These are phyloP conservation scores for Parnassius apollo DNA, from an alignment of 2,888 invertebrate species.

Conservation along the genomic window DNA sequence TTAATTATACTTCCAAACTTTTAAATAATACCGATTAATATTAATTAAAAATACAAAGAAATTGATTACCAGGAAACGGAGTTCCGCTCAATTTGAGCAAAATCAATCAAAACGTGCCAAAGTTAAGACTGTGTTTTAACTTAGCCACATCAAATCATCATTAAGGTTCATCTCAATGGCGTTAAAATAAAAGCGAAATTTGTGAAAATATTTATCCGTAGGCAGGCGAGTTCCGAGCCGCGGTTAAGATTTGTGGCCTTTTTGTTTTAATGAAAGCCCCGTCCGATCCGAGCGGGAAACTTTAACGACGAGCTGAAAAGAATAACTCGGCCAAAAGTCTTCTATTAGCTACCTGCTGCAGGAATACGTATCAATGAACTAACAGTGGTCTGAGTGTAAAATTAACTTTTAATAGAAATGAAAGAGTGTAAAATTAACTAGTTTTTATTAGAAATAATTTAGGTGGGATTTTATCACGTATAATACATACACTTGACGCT, in stretches of 20 bases:
- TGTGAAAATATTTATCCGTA: constrained; percentile 72
- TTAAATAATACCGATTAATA: too few species aligned
- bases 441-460: too few species aligned
- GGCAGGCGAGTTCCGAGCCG: constrained; percentile 53
- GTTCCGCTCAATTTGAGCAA: constrained; percentile 51
- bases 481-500: neutral
- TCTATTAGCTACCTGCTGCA: constrained; percentile 43
- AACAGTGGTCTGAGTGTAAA: constrained; percentile 7
- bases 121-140: constrained; percentile 62
- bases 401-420: constrained; percentile 3
- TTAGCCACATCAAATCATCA: constrained; percentile 75
- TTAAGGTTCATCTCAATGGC: constrained; percentile 76
- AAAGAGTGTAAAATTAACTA: neutral
- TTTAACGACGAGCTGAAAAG: constrained; percentile 59
- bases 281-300: constrained; percentile 60
- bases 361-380: constrained; percentile 21
- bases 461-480: neutral
- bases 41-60: constrained; percentile 18
- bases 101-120: constrained; percentile 74
- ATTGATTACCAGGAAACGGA: constrained; percentile 14
- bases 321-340: constrained; percentile 49
- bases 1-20: too few species aligned
- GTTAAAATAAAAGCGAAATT: constrained; percentile 73
- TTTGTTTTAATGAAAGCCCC: constrained; percentile 73
- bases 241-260: constrained; percentile 63